Conservation (phyloP, 92 coral and sea anemone species). For the Umimayanthus chanpuru region DNA sequence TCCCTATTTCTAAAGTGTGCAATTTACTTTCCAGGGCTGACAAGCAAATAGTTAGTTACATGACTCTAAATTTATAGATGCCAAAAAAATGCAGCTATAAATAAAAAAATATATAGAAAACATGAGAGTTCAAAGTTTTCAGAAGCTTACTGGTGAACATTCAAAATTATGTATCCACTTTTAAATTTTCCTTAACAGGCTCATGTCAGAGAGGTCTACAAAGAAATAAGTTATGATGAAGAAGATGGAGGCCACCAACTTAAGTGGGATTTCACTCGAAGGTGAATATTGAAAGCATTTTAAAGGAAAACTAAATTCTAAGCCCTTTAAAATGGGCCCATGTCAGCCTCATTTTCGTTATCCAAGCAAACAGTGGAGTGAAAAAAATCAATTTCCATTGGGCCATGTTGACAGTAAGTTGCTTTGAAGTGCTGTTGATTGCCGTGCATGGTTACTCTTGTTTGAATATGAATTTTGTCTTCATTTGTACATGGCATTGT, state of each 20-base stretch:
- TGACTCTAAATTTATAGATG: constrained; percentile 2
- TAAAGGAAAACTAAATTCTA: constrained; percentile 14
- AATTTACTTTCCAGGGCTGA: constrained; percentile 14
- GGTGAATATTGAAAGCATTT: constrained; percentile 29
- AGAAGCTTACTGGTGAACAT: constrained; percentile 13
- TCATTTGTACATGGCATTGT: constrained; percentile 38
- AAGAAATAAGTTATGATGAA: constrained; percentile 27
- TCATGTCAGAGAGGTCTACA: no score
- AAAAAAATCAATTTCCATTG: constrained; percentile 27
- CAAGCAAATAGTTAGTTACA: constrained; percentile 3
- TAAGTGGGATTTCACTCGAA: constrained; percentile 29
- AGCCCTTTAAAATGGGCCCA: constrained; percentile 25
- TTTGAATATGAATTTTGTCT: constrained; percentile 32
- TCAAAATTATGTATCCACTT: constrained; percentile 9
- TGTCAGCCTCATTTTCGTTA: constrained; percentile 35
- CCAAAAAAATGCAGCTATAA: constrained; percentile 5
- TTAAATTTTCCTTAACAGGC: constrained; percentile 18
- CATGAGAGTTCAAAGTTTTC: constrained; percentile 2
- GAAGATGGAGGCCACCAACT: constrained; percentile 29
- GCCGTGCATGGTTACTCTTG: constrained; percentile 23
- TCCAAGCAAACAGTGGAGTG: constrained; percentile 34
- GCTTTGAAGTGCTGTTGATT: constrained; percentile 27
- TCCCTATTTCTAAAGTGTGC: constrained; percentile 12
- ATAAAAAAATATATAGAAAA: background rate
- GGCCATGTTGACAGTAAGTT: constrained; percentile 32